Base-by-base conservation (phyloP, 2,888 invertebrate species). In the Ophion obscuratus region DNA sequence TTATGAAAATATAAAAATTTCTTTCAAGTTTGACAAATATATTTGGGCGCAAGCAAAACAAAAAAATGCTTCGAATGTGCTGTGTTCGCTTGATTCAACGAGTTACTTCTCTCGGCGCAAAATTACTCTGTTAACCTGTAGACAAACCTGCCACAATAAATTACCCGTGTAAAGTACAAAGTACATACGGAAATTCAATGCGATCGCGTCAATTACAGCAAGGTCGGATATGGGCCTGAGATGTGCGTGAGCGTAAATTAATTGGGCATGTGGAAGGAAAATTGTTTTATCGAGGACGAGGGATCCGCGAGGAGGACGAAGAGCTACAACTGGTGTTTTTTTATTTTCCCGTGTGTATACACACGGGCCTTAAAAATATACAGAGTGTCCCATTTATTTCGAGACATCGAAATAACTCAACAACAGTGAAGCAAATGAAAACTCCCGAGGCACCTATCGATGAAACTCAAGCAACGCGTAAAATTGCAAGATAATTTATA, bases 211-310 rank as follows among this genome's bases (percentile, higher is more conserved):
- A n/a, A 67, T 47, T 71, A 70, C 68, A n/a, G 40, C 47, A 40
- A 59, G 27, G 62, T 44, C 40, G 44, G 66, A 61, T 59, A 83
- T 67, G 71, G 67, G 10, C 44, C 31, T 31, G 59, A 44, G 14
- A 71, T 61, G 24, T 20, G 36, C 17, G 36, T 64, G 59, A 53
- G 67, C n/a, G 53, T 83, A 67, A 74, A 79, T 70, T 74, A 79
- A 64, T 66, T 47, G 17, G 68, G 31, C n/a, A 71, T 31, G 47
- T 14, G 67, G 7, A 36, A 75, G 66, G 78, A 73, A 57, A 24
- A 62, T 79, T 70, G 44, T 79, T 75, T 70, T 14, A 68, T 71
- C 61, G 70, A 27, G 47, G 31, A 27, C 62, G 64, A 83, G 57
- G 57, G 57, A 59, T n/a, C 64, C 61, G 57, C 27, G n/a, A 62